phyloP scores from a whole-genome alignment of 2,113 vertebrate genomes.

The Myotis brandtii region DNA sequence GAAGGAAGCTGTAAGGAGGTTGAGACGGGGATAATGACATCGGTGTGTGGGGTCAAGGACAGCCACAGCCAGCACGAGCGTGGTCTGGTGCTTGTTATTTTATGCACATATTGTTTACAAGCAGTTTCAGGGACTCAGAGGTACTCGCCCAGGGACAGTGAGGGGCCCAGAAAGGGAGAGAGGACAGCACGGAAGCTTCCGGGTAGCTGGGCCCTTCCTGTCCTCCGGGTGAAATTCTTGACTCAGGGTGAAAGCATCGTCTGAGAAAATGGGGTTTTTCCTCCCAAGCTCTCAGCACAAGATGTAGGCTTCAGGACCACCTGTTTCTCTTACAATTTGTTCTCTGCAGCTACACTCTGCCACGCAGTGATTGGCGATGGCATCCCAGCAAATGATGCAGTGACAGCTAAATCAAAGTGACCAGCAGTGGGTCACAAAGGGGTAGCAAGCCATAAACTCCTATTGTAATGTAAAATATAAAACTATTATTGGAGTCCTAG shows the following conservation, averaged over 20 bases:
- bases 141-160: background rate
- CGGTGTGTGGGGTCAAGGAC: background rate
- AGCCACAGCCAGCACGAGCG: fast-evolving
- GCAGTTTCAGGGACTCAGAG: background rate
- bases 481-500: background rate
- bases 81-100: background rate
- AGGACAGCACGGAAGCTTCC: fast-evolving
- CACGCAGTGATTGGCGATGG: fast-evolving
- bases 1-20: background rate
- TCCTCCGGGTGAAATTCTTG: background rate
- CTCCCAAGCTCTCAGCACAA: background rate
- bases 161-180: background rate
- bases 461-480: background rate
- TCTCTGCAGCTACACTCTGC: background rate
- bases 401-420: background rate
- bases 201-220: background rate
- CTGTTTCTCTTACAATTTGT: background rate
- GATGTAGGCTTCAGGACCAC: background rate
- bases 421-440: background rate
- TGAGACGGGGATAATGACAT: fast-evolving
- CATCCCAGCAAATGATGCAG: background rate
- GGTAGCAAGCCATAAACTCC: background rate
- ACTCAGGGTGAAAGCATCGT: background rate
- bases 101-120: fast-evolving
- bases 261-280: background rate